These are phyloP conservation scores for Hypercompe scribonia DNA, from an alignment of 2,888 invertebrate species.

Conservation along the genomic window DNA sequence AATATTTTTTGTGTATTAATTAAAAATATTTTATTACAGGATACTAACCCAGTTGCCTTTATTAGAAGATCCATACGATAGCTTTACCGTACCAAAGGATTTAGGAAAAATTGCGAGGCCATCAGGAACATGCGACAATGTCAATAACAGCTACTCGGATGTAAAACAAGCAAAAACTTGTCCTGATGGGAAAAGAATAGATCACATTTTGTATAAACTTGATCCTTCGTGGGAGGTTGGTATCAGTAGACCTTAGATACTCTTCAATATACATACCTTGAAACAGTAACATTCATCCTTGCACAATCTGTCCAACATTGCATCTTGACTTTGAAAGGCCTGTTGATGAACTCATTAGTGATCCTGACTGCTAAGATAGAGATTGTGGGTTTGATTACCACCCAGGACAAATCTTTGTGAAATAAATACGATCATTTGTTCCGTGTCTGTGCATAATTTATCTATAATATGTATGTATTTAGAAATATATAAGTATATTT, in stretches of 20 bases:
- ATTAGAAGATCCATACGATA: conserved; percentile 71
- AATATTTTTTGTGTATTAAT: background rate
- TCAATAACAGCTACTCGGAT: conserved; percentile 93
- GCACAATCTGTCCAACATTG: background rate
- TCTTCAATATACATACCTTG: no score
- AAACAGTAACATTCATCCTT: no score
- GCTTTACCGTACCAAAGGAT: conserved; percentile 56
- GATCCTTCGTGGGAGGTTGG: conserved; percentile 68
- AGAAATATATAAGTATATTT: no score
- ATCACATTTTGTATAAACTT: conserved; percentile 93
- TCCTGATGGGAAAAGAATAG: conserved; percentile 95
- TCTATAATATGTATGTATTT: no score
- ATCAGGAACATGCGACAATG: conserved; percentile 89
- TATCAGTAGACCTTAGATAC: conserved; percentile 1
- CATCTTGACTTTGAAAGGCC: no score
- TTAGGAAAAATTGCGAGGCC: conserved; percentile 49
- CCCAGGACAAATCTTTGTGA: no score
- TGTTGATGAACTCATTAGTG: no score
- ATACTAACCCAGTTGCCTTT: conserved; percentile 81
- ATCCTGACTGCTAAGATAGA: no score
- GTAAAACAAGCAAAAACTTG: conserved; percentile 78
- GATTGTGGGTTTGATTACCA: no score
- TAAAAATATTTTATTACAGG: conserved; percentile 53
- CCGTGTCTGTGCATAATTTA: no score
- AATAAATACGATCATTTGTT: no score